phyloP scores from a whole-genome alignment of 2,888 invertebrate species.

The Philereme vetulata region DNA sequence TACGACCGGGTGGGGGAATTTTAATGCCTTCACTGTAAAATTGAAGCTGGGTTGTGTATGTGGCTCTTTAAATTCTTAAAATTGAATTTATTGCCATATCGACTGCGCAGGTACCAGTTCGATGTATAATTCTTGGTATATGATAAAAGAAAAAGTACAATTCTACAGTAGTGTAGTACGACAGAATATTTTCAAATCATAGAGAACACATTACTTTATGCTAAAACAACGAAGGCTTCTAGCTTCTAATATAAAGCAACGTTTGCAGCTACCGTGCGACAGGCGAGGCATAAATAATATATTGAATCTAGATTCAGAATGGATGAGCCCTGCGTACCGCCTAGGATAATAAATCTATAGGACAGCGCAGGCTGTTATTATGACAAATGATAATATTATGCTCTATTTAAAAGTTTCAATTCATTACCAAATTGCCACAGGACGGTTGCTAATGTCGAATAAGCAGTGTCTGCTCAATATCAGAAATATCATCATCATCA shows the following conservation, averaged over 20 bases:
- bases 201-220: not conserved
- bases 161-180: not conserved
- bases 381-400: constrained; percentile 47
- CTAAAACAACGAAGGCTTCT: constrained; percentile 31
- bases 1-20: constrained; percentile 52
- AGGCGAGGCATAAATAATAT: constrained; percentile 44
- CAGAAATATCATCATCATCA: too few relatives aligned
- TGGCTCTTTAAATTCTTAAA: constrained; percentile 21
- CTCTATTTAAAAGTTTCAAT: constrained; percentile 36
- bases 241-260: constrained; percentile 40
- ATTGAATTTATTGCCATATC: constrained; percentile 1
- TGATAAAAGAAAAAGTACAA: not conserved
- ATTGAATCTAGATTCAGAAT: constrained; percentile 47
- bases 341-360: constrained; percentile 39
- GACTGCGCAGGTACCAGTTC: too few relatives aligned
- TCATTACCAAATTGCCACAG: constrained; percentile 23
- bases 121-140: too few relatives aligned
- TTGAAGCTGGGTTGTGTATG: constrained; percentile 36
- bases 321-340: constrained; percentile 40
- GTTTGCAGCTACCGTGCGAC: constrained; percentile 45
- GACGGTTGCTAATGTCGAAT: constrained; percentile 1
- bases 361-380: constrained; percentile 44
- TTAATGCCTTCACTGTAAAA: constrained; percentile 37
- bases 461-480: too few relatives aligned
- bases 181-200: not conserved